Evolutionary conservation across 1,140 invertebrate genomes (phyloP).

Genomic region (Drosophila orosa): DNA sequence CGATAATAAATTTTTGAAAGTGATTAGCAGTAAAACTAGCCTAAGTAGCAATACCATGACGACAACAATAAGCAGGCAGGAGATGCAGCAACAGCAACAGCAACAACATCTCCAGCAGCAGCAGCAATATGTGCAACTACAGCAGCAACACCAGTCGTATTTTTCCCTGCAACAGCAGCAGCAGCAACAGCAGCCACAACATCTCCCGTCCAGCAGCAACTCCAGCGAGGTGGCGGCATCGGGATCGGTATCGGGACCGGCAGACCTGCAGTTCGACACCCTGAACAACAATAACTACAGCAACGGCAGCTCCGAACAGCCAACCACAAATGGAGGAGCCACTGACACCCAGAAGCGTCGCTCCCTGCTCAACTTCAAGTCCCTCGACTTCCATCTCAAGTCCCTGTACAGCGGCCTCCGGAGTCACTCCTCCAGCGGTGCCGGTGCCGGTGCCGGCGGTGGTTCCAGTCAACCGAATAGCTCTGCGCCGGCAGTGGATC

Average conservation of each 20-base stretch:
- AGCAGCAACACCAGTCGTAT: constrained; percentile 33
- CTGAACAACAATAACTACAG: constrained; percentile 73
- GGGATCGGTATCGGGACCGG: constrained; percentile 11
- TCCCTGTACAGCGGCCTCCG: constrained; percentile 76
- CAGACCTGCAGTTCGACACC: constrained; percentile 68
- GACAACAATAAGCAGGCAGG: constrained; percentile 84
- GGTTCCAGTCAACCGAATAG: constrained; percentile 14
- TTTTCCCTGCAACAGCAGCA: constrained; percentile 32
- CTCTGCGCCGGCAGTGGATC: constrained; percentile 17
- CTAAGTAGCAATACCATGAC: constrained; percentile 84
- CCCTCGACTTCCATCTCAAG: constrained; percentile 81
- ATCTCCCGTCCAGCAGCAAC: constrained; percentile 22
- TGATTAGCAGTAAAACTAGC: constrained; percentile 84
- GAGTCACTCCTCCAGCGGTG: constrained; percentile 2
- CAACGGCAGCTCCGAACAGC: constrained; percentile 30
- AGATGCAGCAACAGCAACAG: constrained; percentile 60
- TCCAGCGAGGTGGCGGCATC: constrained; percentile 26
- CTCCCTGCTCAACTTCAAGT: constrained; percentile 81
- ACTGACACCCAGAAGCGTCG: constrained; percentile 60
- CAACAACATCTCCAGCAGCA: constrained; percentile 33
- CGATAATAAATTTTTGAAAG: constrained; percentile 85
- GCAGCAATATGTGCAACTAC: constrained; percentile 21
- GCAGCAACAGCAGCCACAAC: constrained; percentile 18
- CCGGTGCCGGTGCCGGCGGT: background rate
- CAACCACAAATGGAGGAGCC: constrained; percentile 15